Evolutionary conservation across 2,888 invertebrate species (phyloP), one percentile per base, ranked within the genome.

Genomic region (Horisme vitalbata): DNA sequence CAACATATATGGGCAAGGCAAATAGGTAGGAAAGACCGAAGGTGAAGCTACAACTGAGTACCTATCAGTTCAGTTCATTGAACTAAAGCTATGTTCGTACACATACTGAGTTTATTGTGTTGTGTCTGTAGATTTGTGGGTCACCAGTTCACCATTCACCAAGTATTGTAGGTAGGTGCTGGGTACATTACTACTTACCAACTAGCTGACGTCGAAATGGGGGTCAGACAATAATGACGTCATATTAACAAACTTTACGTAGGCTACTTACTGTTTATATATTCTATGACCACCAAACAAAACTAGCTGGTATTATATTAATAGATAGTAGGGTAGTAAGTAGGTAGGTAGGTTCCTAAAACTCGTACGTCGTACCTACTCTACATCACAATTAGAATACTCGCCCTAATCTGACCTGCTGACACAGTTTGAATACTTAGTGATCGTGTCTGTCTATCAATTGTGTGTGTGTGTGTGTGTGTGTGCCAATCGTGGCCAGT

Each of bases 121-220:
- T 87, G 86, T 88, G 88, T 86, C 86, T 88, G 85, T 88, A 88
- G 86, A 85, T 87, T 87, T 88, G 83, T 88, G 81, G 88, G 88
- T 88, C 87, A 84, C 76, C 79, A 79, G 6, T 6, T 18, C 18
- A 18, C 6, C 18, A n/a, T n/a, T n/a, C n/a, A n/a, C n/a, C n/a
- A n/a, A n/a, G n/a, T n/a, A n/a, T n/a, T 6, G 18, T 18, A 18
- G 18, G 18, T 18, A 18, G n/a, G n/a, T n/a, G n/a, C n/a, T n/a
- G n/a, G n/a, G n/a, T n/a, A n/a, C n/a, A n/a, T n/a, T n/a, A n/a
- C n/a, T n/a, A n/a, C n/a, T n/a, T n/a, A n/a, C n/a, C n/a, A 75
- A 78, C 79, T 83, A 79, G 72, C 78, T 84, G 83, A 86, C 83
- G 80, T 84, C 75, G 75, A 76, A 79, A 75, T 74, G 73, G 83